Percentiles rank a stretch among this genome's conserved stretches.
These are phyloP conservation scores for Drosophila serrata DNA, from an alignment of 1,140 invertebrate species.

Conservation along the genomic window DNA sequence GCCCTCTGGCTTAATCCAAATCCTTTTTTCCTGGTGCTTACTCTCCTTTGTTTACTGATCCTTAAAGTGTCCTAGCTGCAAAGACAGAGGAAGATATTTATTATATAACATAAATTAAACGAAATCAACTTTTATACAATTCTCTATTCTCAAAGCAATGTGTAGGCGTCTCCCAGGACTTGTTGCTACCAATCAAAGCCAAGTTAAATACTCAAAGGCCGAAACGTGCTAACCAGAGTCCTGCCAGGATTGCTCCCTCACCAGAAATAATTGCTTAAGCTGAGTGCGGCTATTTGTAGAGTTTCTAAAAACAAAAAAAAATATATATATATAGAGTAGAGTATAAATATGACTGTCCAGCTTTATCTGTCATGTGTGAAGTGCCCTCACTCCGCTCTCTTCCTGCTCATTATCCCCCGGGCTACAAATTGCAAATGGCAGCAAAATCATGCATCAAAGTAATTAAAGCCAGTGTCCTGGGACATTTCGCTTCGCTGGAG, in stretches of 20 bases:
- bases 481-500: slow-evolving; percentile 63
- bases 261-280: background rate
- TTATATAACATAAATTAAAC: background rate
- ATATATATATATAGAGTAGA: too few relatives aligned
- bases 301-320: background rate
- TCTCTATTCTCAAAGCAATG: too few relatives aligned
- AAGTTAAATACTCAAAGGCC: slow-evolving; percentile 1
- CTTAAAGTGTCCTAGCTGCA: slow-evolving; percentile 32
- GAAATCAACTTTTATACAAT: background rate
- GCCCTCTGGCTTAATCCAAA: background rate
- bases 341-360: slow-evolving; percentile 1
- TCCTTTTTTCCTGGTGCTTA: background rate
- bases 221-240: background rate
- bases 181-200: background rate
- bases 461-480: slow-evolving; percentile 74
- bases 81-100: background rate
- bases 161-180: background rate
- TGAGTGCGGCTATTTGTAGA: background rate
- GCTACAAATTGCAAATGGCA: slow-evolving; percentile 75
- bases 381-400: background rate
- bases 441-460: slow-evolving; percentile 82
- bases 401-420: slow-evolving; percentile 63
- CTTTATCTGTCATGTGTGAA: slow-evolving; percentile 1
- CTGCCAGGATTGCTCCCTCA: background rate
- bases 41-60: background rate